Base-by-base conservation (phyloP, 2,113 vertebrate genomes). In the Phycodurus eques region DNA sequence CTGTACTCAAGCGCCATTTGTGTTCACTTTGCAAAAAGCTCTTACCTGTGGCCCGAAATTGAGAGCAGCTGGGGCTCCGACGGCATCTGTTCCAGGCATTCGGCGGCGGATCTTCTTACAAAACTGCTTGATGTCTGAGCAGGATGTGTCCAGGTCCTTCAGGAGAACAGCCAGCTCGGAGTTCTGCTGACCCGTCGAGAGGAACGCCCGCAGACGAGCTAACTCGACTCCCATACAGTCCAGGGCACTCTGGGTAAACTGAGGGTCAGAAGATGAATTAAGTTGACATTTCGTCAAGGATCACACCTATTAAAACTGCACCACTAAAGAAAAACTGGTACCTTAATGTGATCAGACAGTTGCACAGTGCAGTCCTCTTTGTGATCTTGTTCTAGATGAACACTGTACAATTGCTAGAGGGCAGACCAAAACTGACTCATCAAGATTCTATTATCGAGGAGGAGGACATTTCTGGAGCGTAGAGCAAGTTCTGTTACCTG, bases 81-180 rank as follows among this genome's bases (percentile, higher is more conserved):
- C 95, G 0, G 95, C 96, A 0, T 98, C 96, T 0, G 96, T 97
- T 51, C 96, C 96, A 0, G 98, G 98, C 96, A 99, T 98, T 60
- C 98, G 94, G 54, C 98, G 95, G 8, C 98, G 89, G 83, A 99
- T 97, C 92, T 99, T 99, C 92, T 99, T 99, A 82, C 97, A 99
- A 93, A 99, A 99, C 90, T 99, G 97, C 44, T 92, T 93, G 76
- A 96, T 93, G 74, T 99, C 97, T 0, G 96, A 97, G 85, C 96
- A 98, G 0, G 96, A 97, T 0, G 97, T 98, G 88, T 97, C 95
- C 88, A 98, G 90, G 87, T 99, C 97, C 87, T 95, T 96, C 9
- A 99, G 94, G 15, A 99, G 91, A 43, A 97, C 92, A 33, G 91
- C 82, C 0, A 98, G 82, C 43, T 90, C 92, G 0, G 95, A 92